Percentiles rank a stretch among this genome's conserved stretches.
phyloP scores from a whole-genome alignment of 2,888 invertebrate genomes.

The Cephus pulcher region DNA sequence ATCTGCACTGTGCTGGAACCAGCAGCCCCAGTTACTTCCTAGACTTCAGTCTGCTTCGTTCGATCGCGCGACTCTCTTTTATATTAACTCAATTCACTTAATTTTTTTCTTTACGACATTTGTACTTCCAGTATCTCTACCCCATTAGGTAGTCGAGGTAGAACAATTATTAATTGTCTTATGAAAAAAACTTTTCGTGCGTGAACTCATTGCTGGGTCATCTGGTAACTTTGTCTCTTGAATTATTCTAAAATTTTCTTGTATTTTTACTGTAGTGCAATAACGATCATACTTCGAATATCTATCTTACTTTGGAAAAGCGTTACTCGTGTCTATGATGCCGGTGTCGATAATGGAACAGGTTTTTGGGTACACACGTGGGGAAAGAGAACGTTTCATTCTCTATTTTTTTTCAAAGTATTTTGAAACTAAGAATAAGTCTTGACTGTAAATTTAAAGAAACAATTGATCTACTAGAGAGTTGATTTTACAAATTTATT shows the following conservation, averaged over 20 bases:
- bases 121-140: background rate
- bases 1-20: slow-evolving; percentile 24
- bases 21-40: slow-evolving; percentile 1
- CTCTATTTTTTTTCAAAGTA: background rate
- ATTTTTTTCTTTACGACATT: background rate
- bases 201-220: background rate
- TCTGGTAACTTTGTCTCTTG: background rate
- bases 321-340: background rate
- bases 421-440: background rate
- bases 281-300: background rate
- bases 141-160: background rate
- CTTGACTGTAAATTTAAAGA: background rate
- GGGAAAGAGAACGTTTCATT: background rate
- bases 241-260: background rate
- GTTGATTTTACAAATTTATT: background rate
- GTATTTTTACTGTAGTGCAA: background rate
- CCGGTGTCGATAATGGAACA: background rate
- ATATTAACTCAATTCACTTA: background rate
- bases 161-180: background rate
- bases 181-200: background rate
- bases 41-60: background rate
- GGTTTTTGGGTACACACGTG: background rate
- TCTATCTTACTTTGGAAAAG: background rate
- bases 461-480: background rate
- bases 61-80: background rate